Conservation (phyloP, 2,888 invertebrate genomes). For the Gerosis bhagava region DNA sequence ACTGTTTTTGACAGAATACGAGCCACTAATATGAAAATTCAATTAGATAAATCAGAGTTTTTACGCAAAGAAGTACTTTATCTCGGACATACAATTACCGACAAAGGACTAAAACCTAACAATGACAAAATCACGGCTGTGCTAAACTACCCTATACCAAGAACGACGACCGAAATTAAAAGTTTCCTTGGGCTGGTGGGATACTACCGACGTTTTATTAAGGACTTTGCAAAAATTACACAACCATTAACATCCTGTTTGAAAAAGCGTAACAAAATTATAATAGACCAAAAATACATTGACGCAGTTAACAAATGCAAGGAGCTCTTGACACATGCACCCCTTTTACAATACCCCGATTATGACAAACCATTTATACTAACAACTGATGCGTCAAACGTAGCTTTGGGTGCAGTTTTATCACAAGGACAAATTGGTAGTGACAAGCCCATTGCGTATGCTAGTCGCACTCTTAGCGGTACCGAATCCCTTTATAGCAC, state of each 20-base stretch:
- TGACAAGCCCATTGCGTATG: slow-evolving; percentile 32
- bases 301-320: slow-evolving; percentile 30
- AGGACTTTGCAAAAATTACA: slow-evolving; percentile 33
- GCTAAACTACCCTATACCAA: slow-evolving; percentile 36
- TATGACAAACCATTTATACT: slow-evolving; percentile 24
- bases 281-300: slow-evolving; percentile 27
- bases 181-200: slow-evolving; percentile 49
- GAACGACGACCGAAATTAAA: slow-evolving; percentile 36
- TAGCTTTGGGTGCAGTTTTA: slow-evolving; percentile 30
- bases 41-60: slow-evolving; percentile 35
- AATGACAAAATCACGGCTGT: slow-evolving; percentile 37
- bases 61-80: slow-evolving; percentile 33
- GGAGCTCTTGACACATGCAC: slow-evolving; percentile 25
- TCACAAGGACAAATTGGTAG: slow-evolving; percentile 31
- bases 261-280: slow-evolving; percentile 31
- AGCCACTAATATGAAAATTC: too few species aligned
- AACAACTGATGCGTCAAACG: slow-evolving; percentile 27
- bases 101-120: slow-evolving; percentile 24
- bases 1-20: too few species aligned
- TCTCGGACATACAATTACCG: slow-evolving; percentile 32
- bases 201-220: slow-evolving; percentile 49
- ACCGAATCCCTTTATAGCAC: slow-evolving; percentile 24
- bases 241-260: slow-evolving; percentile 37
- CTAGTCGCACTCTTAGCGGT: slow-evolving; percentile 17
- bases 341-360: slow-evolving; percentile 19